Evolutionary conservation across 2,888 invertebrate species (phyloP), one percentile per base, ranked within the genome.

Genomic region (Sipha maydis): DNA sequence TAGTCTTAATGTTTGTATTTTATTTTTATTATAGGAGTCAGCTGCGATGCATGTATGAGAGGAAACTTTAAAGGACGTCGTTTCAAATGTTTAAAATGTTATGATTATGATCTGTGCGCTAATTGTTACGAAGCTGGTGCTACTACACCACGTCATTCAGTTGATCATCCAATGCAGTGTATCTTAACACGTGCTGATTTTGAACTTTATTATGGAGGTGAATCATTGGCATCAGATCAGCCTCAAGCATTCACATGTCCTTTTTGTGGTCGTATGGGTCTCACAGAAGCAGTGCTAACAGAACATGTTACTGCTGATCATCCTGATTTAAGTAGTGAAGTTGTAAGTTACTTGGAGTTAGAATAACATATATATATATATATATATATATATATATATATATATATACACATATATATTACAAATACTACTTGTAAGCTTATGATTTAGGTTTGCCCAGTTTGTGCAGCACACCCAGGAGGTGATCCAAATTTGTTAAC

Each of bases 21-120:
- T 34, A 34, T 34, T 88, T 90, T 90, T 92, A 91, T 94, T 94
- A 91, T 92, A 98, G 99, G 99, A 94, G 99, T 99, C 92, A 99
- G 98, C 95, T 99, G 99, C 95, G 99, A 99, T 95, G 97, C 98
- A 92, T 99, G 99, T 95, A 95, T 98, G 93, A 98, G 97, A 94
- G 97, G 97, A 92, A 98, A 99, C 93, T 99, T 99, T 93, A 95
- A 97, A 93, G 99, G 99, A 91, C 96, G 97, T 92, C 95, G 99
- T 91, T 99, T 98, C 93, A 99, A 99, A 94, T 99, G 99, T 94
- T 95, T 99, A 92, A 96, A 98, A 92, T 99, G 99, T 94, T 98
- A 97, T 93, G 99, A 99, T 94, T 99, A 98, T 94, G 99, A 99
- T 94, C 94, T 99, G 91, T 99, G 99, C 93, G 97, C 98, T 91